A percentile compares a stretch with the other conserved stretches of the same genome.
These are phyloP conservation scores for Hydractinia symbiolongicarpus DNA, from an alignment of 30 jellyfish, hydroid and myxozoan species.

Conservation along the genomic window DNA sequence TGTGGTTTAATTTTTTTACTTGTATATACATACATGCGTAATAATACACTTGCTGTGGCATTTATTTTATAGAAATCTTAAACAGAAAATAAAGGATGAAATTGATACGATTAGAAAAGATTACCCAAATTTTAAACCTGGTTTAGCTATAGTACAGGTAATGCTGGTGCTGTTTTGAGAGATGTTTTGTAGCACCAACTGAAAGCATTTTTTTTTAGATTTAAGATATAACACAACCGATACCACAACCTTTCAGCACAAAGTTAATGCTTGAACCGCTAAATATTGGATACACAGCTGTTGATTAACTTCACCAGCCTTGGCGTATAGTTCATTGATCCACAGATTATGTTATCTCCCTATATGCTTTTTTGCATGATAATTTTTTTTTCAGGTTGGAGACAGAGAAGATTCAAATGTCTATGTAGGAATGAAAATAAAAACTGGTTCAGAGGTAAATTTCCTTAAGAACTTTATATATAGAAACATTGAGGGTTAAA, in stretches of 20 bases:
- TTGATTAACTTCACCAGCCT: too few relatives aligned
- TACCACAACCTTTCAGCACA: too few relatives aligned
- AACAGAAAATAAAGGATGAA: slow-evolving; percentile 41
- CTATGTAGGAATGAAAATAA: slow-evolving; percentile 84
- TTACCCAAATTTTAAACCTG: slow-evolving; percentile 77
- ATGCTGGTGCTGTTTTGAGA: not conserved
- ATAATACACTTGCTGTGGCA: too few relatives aligned
- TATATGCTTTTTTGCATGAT: not conserved
- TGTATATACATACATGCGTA: too few relatives aligned
- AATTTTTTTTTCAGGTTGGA: slow-evolving; percentile 68
- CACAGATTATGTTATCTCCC: not conserved
- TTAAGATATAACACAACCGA: too few relatives aligned
- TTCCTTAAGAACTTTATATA: not conserved
- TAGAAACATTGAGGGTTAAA: not conserved
- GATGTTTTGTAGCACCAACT: not conserved
- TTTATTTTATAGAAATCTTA: not conserved
- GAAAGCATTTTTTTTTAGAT: not conserved
- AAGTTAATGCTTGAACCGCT: too few relatives aligned
- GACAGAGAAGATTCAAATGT: slow-evolving; percentile 95
- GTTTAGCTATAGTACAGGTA: slow-evolving; percentile 94
- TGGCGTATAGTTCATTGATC: too few relatives aligned
- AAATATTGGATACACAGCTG: too few relatives aligned
- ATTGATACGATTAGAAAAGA: slow-evolving; percentile 41
- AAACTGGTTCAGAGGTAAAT: slow-evolving; percentile 79
- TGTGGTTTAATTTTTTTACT: too few relatives aligned